Base-by-base conservation (phyloP, 2,113 vertebrate species). In the Protobothrops flavoviridis region DNA sequence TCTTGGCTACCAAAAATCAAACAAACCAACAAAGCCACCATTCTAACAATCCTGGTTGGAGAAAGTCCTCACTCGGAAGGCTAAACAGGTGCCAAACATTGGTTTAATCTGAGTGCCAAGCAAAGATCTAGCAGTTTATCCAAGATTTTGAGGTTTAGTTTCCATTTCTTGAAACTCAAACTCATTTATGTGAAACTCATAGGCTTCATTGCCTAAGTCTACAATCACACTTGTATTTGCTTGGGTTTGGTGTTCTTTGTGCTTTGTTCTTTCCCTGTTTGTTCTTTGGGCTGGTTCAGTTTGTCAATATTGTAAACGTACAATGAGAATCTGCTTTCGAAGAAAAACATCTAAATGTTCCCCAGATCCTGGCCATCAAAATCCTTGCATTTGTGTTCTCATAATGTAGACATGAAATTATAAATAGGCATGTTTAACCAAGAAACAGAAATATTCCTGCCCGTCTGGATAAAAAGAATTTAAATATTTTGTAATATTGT, bases 401-500 rank as follows among this genome's bases (percentile, higher is more conserved):
- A 48, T 10, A 21, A 92, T 29, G 89, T 23, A 12, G 1, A 15
- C 61, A 53, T 50, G 95, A 52, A 94, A 85, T 53, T 89, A 64
- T 86, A 61, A 26, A 94, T 89, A 90, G 23, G 26, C 33, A 53
- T 15, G 74, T 81, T 81, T 81, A 81, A 81, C 17, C 74, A 81
- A 81, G 74, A 94, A 69, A 87, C 8, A 94, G 45, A 87, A 93
- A 24, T 33, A 90, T 55, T 10, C 56, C 91, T 20, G 55, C 90
- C 6, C 33, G 45, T 2, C 1, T 43, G 1, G 59, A 90, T 29
- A 48, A 93, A 86, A 93, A 90, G 90, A 69, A 93, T 5, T 45
- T 92, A 69, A 94, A 92, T 91, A 15, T 50, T 91, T 64, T 59
- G 90, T 57, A 92, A 92, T 89, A 93, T 1, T 20, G 43, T 53